These are phyloP conservation scores for Onychomys torridus DNA, from an alignment of 2,797 vertebrate genomes.

Conservation along the genomic window DNA sequence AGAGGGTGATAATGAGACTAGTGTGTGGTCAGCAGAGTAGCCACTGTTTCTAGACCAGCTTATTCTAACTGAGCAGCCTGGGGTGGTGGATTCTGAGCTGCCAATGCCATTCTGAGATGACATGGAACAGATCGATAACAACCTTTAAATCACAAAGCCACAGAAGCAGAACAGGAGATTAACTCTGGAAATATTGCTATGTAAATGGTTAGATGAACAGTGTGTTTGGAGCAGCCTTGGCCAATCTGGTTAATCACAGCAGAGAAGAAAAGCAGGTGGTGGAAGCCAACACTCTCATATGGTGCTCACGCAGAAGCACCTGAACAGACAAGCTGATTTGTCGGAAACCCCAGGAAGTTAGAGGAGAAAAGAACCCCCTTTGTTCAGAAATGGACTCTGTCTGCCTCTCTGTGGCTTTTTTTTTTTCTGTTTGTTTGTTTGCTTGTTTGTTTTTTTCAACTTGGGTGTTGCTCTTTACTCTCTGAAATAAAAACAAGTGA, in stretches of 20 bases:
- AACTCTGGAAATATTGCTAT: slow-evolving; percentile 12
- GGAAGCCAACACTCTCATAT: slow-evolving; percentile 11
- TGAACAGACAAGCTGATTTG: background rate
- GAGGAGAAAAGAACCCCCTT: slow-evolving; percentile 59
- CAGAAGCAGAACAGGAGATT: background rate
- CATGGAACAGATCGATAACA: background rate
- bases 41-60: background rate
- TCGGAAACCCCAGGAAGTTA: background rate
- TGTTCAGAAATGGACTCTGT: slow-evolving; percentile 20
- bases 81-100: background rate
- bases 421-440: slow-evolving; percentile 13
- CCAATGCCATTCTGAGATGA: background rate
- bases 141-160: background rate
- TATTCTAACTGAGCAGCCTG: background rate
- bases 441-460: background rate
- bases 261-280: slow-evolving; percentile 47
- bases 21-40: fast-evolving
- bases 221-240: background rate
- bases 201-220: background rate
- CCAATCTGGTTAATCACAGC: background rate
- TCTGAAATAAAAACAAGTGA: slow-evolving; percentile 54
- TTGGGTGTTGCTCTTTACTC: slow-evolving; percentile 69
- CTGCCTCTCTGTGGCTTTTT: slow-evolving; percentile 74
- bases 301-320: background rate
- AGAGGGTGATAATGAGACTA: fast-evolving